Conservation (phyloP, 2,113 vertebrate species). For the Psittacula cyanocephala region DNA sequence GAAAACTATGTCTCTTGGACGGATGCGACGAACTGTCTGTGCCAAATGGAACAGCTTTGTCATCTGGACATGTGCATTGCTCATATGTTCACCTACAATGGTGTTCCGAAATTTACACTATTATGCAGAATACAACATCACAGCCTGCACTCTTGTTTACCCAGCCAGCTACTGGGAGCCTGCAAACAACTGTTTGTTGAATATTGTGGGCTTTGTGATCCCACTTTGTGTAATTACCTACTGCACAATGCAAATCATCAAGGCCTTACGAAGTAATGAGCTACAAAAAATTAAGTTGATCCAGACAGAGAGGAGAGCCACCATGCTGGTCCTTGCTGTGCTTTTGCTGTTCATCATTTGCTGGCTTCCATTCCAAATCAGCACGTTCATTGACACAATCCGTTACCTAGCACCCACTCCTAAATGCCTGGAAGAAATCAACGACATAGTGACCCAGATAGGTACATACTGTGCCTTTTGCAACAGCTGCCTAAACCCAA, state of each 20-base stretch:
- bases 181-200: slow-evolving; percentile 76
- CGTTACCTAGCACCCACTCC: background rate
- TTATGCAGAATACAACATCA: slow-evolving; percentile 48
- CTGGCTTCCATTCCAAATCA: slow-evolving; percentile 87
- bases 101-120: slow-evolving; percentile 73
- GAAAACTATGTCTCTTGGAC: slow-evolving; percentile 87
- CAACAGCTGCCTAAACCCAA: slow-evolving; percentile 93
- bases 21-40: slow-evolving; percentile 80
- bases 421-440: slow-evolving; percentile 48
- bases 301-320: slow-evolving; percentile 80
- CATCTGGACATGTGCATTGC: slow-evolving; percentile 82
- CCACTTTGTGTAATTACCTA: slow-evolving; percentile 82
- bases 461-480: slow-evolving; percentile 82
- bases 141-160: slow-evolving; percentile 78
- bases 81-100: slow-evolving; percentile 80
- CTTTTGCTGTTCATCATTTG: slow-evolving; percentile 85
- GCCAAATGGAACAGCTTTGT: slow-evolving; percentile 85
- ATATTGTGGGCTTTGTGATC: slow-evolving; percentile 83
- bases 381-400: slow-evolving; percentile 79
- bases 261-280: slow-evolving; percentile 72
- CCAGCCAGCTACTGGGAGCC: slow-evolving; percentile 60
- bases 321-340: slow-evolving; percentile 79
- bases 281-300: slow-evolving; percentile 69
- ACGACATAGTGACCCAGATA: slow-evolving; percentile 82
- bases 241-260: slow-evolving; percentile 83